Percentiles rank a stretch among this genome's conserved stretches.
Evolutionary conservation across 2,113 vertebrate species (phyloP).

Genomic region (Larimichthys crocea): DNA sequence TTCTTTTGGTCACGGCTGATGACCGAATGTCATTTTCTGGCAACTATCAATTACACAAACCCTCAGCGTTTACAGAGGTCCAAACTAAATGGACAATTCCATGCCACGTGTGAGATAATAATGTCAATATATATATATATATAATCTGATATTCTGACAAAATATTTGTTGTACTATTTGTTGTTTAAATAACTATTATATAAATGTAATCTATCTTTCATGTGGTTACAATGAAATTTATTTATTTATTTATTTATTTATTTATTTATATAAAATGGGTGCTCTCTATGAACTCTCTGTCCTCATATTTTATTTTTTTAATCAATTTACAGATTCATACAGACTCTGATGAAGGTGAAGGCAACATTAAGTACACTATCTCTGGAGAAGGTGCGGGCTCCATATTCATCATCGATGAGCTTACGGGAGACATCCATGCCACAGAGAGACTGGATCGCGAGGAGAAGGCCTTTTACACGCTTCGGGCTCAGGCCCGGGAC

Average conservation of each 20-base stretch:
- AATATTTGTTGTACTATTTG: too few species aligned
- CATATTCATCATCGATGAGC: slow-evolving; percentile 97
- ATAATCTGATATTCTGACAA: too few species aligned
- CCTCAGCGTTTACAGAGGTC: background rate
- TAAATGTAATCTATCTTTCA: too few species aligned
- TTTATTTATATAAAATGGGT: too few species aligned
- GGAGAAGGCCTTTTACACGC: slow-evolving; percentile 96
- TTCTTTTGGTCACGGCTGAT: slow-evolving; percentile 29
- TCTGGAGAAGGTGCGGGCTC: slow-evolving; percentile 95
- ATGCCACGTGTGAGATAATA: background rate
- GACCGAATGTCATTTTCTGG: slow-evolving; percentile 38
- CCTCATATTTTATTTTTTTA: background rate
- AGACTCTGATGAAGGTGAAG: slow-evolving; percentile 95
- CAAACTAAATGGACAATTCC: background rate
- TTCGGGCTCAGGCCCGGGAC: slow-evolving; percentile 93
- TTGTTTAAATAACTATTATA: too few species aligned
- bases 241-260: too few species aligned
- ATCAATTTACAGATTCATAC: slow-evolving; percentile 92
- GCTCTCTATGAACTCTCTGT: background rate
- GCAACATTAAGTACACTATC: slow-evolving; percentile 99
- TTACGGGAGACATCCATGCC: slow-evolving; percentile 97
- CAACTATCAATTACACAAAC: slow-evolving; percentile 31
- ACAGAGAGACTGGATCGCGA: slow-evolving; percentile 95
- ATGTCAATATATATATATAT: background rate
- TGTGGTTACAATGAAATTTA: too few species aligned